Percentiles rank a stretch among this genome's conserved stretches.
Evolutionary conservation across 1,140 invertebrate genomes (phyloP).

Genomic region (Saccostrea cuccullata): DNA sequence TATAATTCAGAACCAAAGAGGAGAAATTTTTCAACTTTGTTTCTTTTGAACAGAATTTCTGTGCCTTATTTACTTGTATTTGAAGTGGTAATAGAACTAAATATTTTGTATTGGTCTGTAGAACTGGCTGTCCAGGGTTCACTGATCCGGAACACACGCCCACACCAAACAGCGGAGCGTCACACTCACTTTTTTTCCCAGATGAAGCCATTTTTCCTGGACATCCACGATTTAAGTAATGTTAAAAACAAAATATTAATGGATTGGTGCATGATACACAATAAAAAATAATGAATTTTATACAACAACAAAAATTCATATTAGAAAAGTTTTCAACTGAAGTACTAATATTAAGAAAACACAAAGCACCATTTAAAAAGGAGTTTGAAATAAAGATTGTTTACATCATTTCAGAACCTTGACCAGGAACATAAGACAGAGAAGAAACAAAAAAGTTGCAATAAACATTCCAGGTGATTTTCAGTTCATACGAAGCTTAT

Average conservation of each 20-base stretch:
- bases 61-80: no score
- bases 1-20: no score
- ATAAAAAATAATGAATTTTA: no score
- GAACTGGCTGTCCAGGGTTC: constrained; percentile 93
- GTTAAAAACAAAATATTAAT: neutral
- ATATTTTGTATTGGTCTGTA: constrained; percentile 73
- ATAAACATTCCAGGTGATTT: constrained; percentile 95
- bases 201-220: constrained; percentile 95
- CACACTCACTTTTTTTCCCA: constrained; percentile 95
- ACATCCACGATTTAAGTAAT: constrained; percentile 91
- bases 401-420: constrained; percentile 84
- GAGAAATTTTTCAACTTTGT: no score
- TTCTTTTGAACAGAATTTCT: no score
- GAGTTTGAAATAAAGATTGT: neutral
- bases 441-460: constrained; percentile 95
- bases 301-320: no score
- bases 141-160: constrained; percentile 88
- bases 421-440: constrained; percentile 93
- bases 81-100: no score
- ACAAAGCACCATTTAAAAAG: neutral
- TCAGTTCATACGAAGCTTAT: neutral
- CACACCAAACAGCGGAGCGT: constrained; percentile 83
- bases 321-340: no score
- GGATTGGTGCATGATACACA: no score
- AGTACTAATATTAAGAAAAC: neutral